Base-by-base conservation (phyloP, 2,113 vertebrate genomes). In the Antigone vipio region DNA sequence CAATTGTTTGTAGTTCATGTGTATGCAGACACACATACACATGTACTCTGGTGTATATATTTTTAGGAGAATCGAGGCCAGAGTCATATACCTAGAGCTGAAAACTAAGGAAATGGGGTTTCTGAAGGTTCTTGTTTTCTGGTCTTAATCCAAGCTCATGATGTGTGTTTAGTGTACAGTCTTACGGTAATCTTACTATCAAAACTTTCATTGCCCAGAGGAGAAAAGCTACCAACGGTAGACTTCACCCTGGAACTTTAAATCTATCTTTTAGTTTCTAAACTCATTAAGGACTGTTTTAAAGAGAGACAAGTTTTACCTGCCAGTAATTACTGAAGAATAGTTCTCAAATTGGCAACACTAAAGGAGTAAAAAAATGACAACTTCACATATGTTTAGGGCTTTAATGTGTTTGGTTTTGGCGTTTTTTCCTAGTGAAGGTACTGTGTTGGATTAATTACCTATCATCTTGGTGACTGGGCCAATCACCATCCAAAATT, bases 381-480 rank as follows among this genome's bases (percentile, higher is more conserved):
- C 13, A 63, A 20, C 6, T 64, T 91, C 62, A 24, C 5, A 5
- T 40, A 53, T 19, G 4, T 74, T 71, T 19, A 50, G 34, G 27
- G 2, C 5, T 86, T 75, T 75, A 45, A 52, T 2, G 0, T 60
- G 12, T 64, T 42, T 40, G 15, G 11, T 7, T 71, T 87, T 47
- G 5, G 0, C 23, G 55, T 62, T 64, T 56, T 59, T 10, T 8
- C 52, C 38, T 26, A 21, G 7, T 63, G 40, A 40, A 75, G 21
- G 9, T 12, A 38, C 22, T 77, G 5, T 52, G 3, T 40, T 64
- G 26, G 23, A 26, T 77, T 83, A 50, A 29, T 81, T 60, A 15
- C 5, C 6, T 66, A 0, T 53, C 35, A 0, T 53, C 35, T 12
- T 32, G 23, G 12, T 83, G 30, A 9, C 7, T 91, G 42, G 23